Evolutionary conservation across 1,140 invertebrate species (phyloP).

Genomic region (Drosophila bocki): DNA sequence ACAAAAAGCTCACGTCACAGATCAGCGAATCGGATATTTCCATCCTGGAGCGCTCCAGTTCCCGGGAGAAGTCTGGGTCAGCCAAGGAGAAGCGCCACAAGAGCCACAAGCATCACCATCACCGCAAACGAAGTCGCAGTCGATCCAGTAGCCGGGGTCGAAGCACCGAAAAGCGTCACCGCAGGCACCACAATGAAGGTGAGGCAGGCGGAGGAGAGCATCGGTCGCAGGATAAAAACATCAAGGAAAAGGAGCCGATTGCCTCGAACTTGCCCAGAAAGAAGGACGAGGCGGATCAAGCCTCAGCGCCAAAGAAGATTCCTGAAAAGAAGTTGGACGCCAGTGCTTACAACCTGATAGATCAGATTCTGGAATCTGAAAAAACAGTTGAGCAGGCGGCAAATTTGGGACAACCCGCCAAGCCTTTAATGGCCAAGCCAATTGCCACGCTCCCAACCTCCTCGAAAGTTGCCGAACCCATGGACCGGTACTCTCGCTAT

Average conservation of each 20-base stretch:
- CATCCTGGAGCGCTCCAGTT: slow-evolving; percentile 26
- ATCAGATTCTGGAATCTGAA: slow-evolving; percentile 79
- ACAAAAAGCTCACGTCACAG: slow-evolving; percentile 16
- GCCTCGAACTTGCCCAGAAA: neutral
- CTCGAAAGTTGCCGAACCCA: slow-evolving; percentile 5
- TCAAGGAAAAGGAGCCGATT: slow-evolving; percentile 25
- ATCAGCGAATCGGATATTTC: slow-evolving; percentile 27
- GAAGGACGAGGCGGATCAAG: slow-evolving; percentile 31
- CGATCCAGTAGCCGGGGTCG: slow-evolving; percentile 74
- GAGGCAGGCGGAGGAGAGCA: slow-evolving; percentile 44
- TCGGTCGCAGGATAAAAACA: slow-evolving; percentile 29
- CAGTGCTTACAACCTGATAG: slow-evolving; percentile 67
- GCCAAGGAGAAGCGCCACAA: slow-evolving; percentile 75
- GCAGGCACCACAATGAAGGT: slow-evolving; percentile 82
- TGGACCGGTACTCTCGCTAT: slow-evolving; percentile 60
- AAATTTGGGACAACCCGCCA: slow-evolving; percentile 62
- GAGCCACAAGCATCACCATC: slow-evolving; percentile 66
- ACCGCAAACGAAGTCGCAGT: slow-evolving; percentile 77
- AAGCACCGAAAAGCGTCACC: slow-evolving; percentile 77
- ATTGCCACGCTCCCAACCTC: slow-evolving; percentile 12
- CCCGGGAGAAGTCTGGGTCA: slow-evolving; percentile 43
- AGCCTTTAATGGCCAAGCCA: slow-evolving; percentile 17
- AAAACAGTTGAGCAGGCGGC: slow-evolving; percentile 77
- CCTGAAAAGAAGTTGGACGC: slow-evolving; percentile 51
- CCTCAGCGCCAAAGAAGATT: slow-evolving; percentile 35